Evolutionary conservation across 2,797 vertebrate genomes (phyloP).

Genomic region (Pipistrellus nathusii): DNA sequence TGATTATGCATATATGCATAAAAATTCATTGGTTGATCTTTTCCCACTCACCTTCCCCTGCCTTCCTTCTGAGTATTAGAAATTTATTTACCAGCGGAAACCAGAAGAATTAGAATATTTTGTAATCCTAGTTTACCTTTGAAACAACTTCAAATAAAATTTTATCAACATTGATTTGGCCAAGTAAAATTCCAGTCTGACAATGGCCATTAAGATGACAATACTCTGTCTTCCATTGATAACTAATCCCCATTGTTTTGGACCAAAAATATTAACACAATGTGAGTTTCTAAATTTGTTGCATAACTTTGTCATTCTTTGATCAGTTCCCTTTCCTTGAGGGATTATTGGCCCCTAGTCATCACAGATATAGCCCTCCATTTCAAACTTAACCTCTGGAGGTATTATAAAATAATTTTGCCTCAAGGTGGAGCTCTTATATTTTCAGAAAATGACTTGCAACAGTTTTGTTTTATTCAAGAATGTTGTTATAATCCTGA

Average conservation of each 20-base stretch:
- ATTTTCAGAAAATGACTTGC: slow-evolving; percentile 70
- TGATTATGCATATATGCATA: too few relatives aligned
- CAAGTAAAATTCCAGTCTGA: slow-evolving; percentile 1
- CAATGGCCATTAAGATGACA: background rate
- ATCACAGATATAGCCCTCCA: background rate
- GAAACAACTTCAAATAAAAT: slow-evolving; percentile 45
- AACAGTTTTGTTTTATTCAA: background rate
- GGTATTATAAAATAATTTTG: background rate
- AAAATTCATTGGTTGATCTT: too few relatives aligned
- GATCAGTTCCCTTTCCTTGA: background rate
- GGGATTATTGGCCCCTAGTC: background rate
- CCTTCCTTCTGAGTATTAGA: background rate
- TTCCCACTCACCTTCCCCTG: too few relatives aligned
- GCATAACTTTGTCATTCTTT: background rate
- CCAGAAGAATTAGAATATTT: background rate
- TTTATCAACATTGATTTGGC: background rate
- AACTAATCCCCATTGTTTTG: background rate
- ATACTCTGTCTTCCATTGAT: background rate
- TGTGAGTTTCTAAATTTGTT: background rate
- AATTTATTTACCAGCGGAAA: background rate
- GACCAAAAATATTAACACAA: background rate
- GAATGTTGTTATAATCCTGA: slow-evolving; percentile 62
- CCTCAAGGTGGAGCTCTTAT: slow-evolving; percentile 87
- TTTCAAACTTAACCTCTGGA: background rate
- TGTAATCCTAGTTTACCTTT: background rate